Evolutionary conservation across 1,140 invertebrate species (phyloP), one percentile per base, ranked within the genome.

Genomic region (Melipona quadrifasciata): DNA sequence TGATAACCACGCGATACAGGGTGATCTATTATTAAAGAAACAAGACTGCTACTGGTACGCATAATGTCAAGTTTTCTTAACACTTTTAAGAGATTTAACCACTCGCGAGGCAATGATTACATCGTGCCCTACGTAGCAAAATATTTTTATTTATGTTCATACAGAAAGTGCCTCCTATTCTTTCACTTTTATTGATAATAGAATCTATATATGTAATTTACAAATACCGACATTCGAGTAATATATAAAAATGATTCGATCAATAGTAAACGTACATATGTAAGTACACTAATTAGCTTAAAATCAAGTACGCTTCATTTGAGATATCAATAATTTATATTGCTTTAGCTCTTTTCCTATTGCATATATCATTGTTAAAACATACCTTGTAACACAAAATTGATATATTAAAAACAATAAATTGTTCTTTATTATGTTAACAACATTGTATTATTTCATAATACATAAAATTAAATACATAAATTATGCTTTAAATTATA

Each of bases 91-190:
- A 58, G 27, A 86, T 76, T 86, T 71, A 79, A 87, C 67, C 65
- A 75, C 70, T 73, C 81, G 65, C 65, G 82, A 86, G 31, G 39
- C 80, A 74, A 51, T 27, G 51, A 87, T 85, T 53, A 78, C 55
- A 86, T 75, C 47, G 34, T 55, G 34, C 58, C 74, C 72, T 86
- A 84, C 17, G 73, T 80, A 61, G 77, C 76, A 82, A 90, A 89
- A 78, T 84, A 86, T 77, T 88, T 86, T 86, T 70, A 86, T 91
- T 91, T 91, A 85, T 86, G 86, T 91, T 91, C 72, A 79, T 73
- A 92, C 24, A 80, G 70, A 85, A 91, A 92, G 89, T 92, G 87
- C 88, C 89, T 91, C 82, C 84, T 74, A 77, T 86, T 91, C 86
- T 74, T 91, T 92, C 81, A 86, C 61, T 92, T 91, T 88, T 90